Conservation (phyloP, 1,140 invertebrate genomes). For the Aphaenogaster rudis region DNA sequence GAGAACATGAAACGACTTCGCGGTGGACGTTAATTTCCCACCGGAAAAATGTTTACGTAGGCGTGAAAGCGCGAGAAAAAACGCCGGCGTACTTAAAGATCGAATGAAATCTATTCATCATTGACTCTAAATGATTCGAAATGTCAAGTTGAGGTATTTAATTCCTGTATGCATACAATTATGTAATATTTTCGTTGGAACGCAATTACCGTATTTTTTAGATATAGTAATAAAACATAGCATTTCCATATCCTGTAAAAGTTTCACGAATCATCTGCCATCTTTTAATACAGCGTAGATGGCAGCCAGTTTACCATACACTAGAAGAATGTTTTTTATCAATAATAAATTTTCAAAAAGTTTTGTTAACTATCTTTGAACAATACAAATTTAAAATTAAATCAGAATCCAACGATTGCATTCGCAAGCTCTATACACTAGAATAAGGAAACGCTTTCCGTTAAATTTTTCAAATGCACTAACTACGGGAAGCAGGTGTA, state of each 20-base stretch:
- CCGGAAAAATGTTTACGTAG: conserved; percentile 66
- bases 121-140: conserved; percentile 29
- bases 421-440: neutral
- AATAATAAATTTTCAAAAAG: neutral
- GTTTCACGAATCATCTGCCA: conserved; percentile 78
- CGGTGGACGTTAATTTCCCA: conserved; percentile 48
- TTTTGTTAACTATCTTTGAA: neutral
- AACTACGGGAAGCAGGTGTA: conserved; percentile 49
- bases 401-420: neutral
- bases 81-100: conserved; percentile 28
- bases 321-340: neutral
- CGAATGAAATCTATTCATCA: conserved; percentile 11
- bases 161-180: neutral
- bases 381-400: neutral
- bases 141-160: conserved; percentile 58
- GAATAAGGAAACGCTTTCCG: neutral
- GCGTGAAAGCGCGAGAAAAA: conserved; percentile 62
- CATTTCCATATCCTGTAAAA: conserved; percentile 47
- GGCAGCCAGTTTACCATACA: conserved; percentile 47
- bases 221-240: neutral
- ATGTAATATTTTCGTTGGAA: neutral
- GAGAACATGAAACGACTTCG: conserved; percentile 10
- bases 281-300: conserved; percentile 73
- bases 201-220: neutral
- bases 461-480: neutral